These are phyloP conservation scores for Cnemophilus loriae DNA, from an alignment of 2,113 vertebrate genomes.

Conservation along the genomic window DNA sequence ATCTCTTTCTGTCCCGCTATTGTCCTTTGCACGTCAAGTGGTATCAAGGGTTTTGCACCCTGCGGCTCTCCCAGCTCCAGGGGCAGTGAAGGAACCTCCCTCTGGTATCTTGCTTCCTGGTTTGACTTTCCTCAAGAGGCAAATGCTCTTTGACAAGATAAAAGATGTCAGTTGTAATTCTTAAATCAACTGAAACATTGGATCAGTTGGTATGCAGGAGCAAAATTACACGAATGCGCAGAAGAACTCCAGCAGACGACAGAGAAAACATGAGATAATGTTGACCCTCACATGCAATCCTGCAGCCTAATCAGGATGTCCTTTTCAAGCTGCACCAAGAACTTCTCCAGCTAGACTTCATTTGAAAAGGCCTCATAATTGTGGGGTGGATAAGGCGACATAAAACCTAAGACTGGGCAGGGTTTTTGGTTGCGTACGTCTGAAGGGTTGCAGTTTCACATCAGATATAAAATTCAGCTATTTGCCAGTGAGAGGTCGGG, in stretches of 20 bases:
- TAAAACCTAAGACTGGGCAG: not conserved
- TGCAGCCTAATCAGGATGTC: not conserved
- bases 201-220: not conserved
- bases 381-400: not conserved
- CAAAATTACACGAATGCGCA: not conserved
- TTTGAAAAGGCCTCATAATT: not conserved
- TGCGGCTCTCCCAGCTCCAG: not conserved
- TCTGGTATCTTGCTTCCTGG: not conserved
- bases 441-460: not conserved
- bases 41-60: not conserved
- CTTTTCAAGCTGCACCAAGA: not conserved
- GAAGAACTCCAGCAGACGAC: not conserved
- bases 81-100: not conserved
- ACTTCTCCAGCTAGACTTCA: not conserved
- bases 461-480: not conserved
- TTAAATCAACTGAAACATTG: not conserved
- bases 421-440: rapidly evolving
- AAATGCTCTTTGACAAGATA: not conserved
- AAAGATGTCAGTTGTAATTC: not conserved
- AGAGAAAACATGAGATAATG: not conserved
- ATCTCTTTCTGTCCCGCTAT: not conserved
- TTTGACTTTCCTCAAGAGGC: not conserved
- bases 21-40: not conserved
- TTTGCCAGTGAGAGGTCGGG: not conserved
- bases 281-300: not conserved